Evolutionary conservation across 2,888 invertebrate species (phyloP).

Genomic region (Fragum sueziense): DNA sequence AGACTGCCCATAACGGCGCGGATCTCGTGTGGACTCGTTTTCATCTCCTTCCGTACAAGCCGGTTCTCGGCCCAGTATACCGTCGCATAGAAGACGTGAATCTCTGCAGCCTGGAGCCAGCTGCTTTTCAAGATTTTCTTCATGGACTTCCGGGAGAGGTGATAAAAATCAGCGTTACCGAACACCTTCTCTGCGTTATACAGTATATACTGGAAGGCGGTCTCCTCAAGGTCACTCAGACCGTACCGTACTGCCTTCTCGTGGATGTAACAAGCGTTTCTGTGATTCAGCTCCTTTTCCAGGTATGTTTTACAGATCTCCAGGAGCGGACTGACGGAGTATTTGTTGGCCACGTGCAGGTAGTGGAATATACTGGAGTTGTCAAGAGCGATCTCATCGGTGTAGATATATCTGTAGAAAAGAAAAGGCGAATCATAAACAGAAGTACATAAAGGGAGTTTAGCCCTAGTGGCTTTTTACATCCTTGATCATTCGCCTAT

Average conservation of each 20-base stretch:
- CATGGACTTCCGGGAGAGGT: conserved; percentile 11
- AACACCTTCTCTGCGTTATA: conserved; percentile 20
- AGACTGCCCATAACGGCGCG: conserved; percentile 10
- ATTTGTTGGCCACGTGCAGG: conserved; percentile 14
- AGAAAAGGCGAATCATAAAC: no score
- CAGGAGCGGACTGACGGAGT: conserved; percentile 2
- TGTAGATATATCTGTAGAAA: conserved; percentile 8
- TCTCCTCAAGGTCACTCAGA: conserved; percentile 5
- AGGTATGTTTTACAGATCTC: conserved; percentile 13
- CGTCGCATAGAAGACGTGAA: conserved; percentile 15
- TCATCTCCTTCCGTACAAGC: conserved; percentile 3
- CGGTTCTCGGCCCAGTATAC: conserved; percentile 20
- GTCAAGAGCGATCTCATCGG: conserved; percentile 17
- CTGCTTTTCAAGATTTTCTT: conserved; percentile 17
- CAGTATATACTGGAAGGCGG: conserved; percentile 9
- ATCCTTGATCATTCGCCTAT: no score
- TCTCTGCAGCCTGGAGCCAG: conserved; percentile 17
- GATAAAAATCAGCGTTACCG: background rate
- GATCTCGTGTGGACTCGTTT: conserved; percentile 2
- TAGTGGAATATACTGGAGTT: conserved; percentile 21
- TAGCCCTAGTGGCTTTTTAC: no score
- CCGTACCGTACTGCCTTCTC: conserved; percentile 9
- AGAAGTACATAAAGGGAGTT: no score
- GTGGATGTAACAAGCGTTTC: conserved; percentile 19
- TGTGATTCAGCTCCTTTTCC: conserved; percentile 10